Base-by-base conservation (phyloP, 2,888 invertebrate species). In the Fragum sueziense region DNA sequence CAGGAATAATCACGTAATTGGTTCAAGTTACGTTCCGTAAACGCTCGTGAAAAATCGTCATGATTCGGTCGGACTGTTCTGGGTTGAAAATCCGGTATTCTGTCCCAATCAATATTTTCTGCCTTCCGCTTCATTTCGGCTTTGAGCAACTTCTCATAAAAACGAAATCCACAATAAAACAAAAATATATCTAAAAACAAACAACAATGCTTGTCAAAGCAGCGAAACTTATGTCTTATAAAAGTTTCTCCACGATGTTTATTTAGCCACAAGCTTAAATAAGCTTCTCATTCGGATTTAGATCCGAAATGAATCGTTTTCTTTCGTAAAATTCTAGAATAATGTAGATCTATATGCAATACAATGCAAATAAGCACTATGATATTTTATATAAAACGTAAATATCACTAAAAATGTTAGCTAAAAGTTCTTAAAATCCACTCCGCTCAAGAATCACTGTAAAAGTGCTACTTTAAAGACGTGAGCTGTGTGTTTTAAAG, bases 71-170 rank as follows among this genome's bases (percentile, higher is more conserved):
- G 65, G 22, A 65, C 47, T 9, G 25, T 25, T 25, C 41, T 65
- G 17, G 41, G 25, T 22, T 25, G 41, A 65, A 20, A 2, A 27
- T 65, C 47, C 2, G 17, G 17, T 27, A 65, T n/a, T 22, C 17
- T 34, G 6, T 34, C 34, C 65, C n/a, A 41, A 33, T 37, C 41
- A 2, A 22, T 41, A 22, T 34, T 9, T 14, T 65, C 65, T 17
- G 65, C 65, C 20, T 37, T 65, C 41, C 65, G 65, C 27, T 65
- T 65, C 65, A 65, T 65, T 65, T 1, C 25, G 27, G 65, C 65
- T 65, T 65, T 37, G 65, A 65, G 65, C 37, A 25, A 6, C 14
- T 37, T 65, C 41, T 41, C 65, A 65, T 65, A 41, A 22, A 65
- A 41, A 6, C n/a, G 14, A 20, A 47, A 47, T 47, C 47, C 47